phyloP scores from a whole-genome alignment of 2,113 vertebrate genomes.

The Scomber japonicus region DNA sequence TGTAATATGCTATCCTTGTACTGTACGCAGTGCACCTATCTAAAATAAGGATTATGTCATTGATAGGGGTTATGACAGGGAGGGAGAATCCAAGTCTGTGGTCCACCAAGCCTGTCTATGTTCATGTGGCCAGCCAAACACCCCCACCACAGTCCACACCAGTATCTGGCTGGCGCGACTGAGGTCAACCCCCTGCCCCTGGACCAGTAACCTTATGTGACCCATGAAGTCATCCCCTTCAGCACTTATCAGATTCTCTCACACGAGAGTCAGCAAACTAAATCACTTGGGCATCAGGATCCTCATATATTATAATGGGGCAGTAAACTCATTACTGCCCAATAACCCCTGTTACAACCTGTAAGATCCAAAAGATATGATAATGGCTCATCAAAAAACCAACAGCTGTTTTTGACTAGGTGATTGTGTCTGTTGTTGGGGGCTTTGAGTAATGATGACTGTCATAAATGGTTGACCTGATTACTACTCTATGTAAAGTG shows the following conservation, averaged over 20 bases:
- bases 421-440: not conserved
- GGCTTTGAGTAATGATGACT: not conserved
- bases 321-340: slow-evolving; percentile 48
- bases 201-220: slow-evolving; percentile 75
- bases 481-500: not conserved
- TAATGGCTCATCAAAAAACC: not conserved
- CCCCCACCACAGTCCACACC: slow-evolving; percentile 44
- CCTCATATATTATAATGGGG: slow-evolving; percentile 23
- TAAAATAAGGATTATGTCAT: slow-evolving; percentile 72
- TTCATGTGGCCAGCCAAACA: slow-evolving; percentile 33
- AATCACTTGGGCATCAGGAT: slow-evolving; percentile 32
- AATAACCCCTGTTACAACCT: slow-evolving; percentile 44
- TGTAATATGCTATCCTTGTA: slow-evolving; percentile 53
- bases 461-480: not conserved
- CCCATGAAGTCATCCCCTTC: slow-evolving; percentile 76
- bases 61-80: slow-evolving; percentile 38
- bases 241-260: slow-evolving; percentile 67
- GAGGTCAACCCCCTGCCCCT: slow-evolving; percentile 71
- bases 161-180: slow-evolving; percentile 61
- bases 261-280: slow-evolving; percentile 55
- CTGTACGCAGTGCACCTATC: slow-evolving; percentile 48
- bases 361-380: not conserved
- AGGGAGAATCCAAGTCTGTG: slow-evolving; percentile 37
- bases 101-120: slow-evolving; percentile 25
- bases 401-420: slow-evolving; percentile 14